A percentile compares a stretch with the other conserved stretches of the same genome.
Evolutionary conservation across 2,113 vertebrate species (phyloP).

Genomic region (Bucco capensis): DNA sequence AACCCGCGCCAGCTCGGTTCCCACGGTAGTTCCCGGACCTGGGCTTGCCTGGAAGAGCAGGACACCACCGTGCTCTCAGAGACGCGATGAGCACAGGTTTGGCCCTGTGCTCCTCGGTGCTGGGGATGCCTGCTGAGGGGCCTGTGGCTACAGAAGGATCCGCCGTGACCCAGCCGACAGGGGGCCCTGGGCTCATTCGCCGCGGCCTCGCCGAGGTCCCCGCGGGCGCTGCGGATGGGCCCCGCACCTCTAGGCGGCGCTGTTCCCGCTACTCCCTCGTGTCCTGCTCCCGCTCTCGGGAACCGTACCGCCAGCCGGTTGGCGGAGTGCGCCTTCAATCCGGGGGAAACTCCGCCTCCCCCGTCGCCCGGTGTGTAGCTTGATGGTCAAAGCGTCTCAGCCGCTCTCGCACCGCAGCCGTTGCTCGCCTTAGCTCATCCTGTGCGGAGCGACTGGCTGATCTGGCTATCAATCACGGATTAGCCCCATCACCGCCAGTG

Average conservation of each 20-base stretch:
- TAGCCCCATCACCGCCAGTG: background rate
- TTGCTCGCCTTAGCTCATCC: background rate
- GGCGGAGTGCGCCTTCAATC: background rate
- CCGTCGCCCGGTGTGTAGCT: rapidly evolving
- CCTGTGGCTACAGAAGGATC: background rate
- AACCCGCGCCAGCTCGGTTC: too few species aligned
- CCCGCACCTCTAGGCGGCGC: background rate
- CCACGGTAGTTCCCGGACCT: too few species aligned
- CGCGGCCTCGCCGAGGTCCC: background rate
- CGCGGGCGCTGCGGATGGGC: too few species aligned
- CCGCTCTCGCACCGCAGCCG: background rate
- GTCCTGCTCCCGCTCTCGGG: background rate
- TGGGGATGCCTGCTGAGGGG: background rate
- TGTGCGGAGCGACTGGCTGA: background rate
- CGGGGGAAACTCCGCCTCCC: rapidly evolving
- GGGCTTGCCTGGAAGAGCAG: background rate
- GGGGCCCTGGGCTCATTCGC: background rate
- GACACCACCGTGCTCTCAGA: background rate
- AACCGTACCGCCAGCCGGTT: background rate
- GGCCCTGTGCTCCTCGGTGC: background rate
- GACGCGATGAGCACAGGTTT: background rate
- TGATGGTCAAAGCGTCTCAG: background rate
- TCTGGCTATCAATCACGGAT: rapidly evolving
- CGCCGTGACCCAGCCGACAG: rapidly evolving
- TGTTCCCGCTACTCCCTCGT: background rate